These are phyloP conservation scores for Perca schrenkii DNA, from an alignment of 2,113 vertebrate species.

Conservation along the genomic window DNA sequence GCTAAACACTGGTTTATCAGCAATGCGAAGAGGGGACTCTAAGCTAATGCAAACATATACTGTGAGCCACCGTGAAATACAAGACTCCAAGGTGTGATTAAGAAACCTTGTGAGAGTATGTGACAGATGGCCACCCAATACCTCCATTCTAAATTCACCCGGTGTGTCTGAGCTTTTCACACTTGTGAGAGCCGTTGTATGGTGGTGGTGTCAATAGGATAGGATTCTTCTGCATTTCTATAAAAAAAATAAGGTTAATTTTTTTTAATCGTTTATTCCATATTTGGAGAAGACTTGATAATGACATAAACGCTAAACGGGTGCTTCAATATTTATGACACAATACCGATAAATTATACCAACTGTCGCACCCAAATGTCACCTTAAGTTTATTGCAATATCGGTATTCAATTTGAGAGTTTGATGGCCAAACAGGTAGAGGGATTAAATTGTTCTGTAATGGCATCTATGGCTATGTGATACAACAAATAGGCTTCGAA, in stretches of 20 bases:
- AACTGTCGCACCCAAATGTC: no score
- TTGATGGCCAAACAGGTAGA: background rate
- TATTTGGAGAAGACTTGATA: background rate
- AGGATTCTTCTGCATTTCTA: background rate
- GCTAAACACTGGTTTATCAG: background rate
- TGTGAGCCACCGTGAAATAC: slow-evolving; percentile 47
- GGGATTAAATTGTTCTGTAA: background rate
- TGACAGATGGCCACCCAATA: slow-evolving; percentile 60
- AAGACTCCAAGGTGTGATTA: slow-evolving; percentile 61
- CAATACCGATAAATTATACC: no score
- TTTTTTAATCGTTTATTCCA: background rate
- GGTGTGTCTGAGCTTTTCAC: slow-evolving; percentile 25
- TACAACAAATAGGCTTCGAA: background rate
- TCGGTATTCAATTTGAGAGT: no score
- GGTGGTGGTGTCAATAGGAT: background rate
- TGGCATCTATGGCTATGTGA: background rate
- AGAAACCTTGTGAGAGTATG: slow-evolving; percentile 44
- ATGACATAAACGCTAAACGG: background rate
- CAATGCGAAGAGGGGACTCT: background rate
- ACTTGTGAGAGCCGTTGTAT: slow-evolving; percentile 24
- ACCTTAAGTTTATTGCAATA: background rate
- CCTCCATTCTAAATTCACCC: slow-evolving; percentile 26
- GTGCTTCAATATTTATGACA: background rate
- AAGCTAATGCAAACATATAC: slow-evolving; percentile 1
- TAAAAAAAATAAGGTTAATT: background rate